Evolutionary conservation across 2,888 invertebrate species (phyloP), one percentile per base, ranked within the genome.

Genomic region (Aphodius granarius): DNA sequence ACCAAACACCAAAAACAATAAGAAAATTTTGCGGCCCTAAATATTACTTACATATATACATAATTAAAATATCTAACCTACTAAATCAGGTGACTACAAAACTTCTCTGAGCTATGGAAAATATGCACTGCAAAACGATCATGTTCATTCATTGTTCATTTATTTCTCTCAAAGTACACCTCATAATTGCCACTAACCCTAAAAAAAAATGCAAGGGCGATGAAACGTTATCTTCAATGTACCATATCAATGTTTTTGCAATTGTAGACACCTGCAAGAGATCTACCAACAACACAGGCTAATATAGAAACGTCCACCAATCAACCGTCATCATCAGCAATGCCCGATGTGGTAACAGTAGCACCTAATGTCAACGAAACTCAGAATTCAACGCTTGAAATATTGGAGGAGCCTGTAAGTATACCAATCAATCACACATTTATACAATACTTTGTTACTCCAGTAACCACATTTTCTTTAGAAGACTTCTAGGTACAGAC

Each of bases 251-350:
- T 21, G 13, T n/a, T 19, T 19, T 21, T n/a, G 22, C 43, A 21
- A 20, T 68, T 68, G 20, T 68, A 68, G 90, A 85, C 89, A 89
- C n/a, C 16, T 62, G 16, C 21, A 62, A 71, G 19, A n/a, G 71
- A 71, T 62, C 19, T 71, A 0, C 43, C 71, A 23, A 71, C 22
- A n/a, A 71, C 71, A 22, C 43, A 6, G 13, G 16, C 21, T n/a
- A 43, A n/a, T 5, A 23, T 19, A 13, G n/a, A 20, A 70, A 16
- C 21, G 6, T 17, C 70, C 15, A 70, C 70, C 0, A 70, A 16
- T 21, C 21, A 17, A 70, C 16, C 70, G 9, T n/a, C 18, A 17
- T 15, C 65, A 16, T n/a, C 68, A 68, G 21, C 68, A 68, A 22
- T 20, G 9, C 21, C 68, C 5, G 21, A 21, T 68, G 21, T 20